phyloP scores from a whole-genome alignment of 2,113 vertebrate genomes.

The Cacatua alba region DNA sequence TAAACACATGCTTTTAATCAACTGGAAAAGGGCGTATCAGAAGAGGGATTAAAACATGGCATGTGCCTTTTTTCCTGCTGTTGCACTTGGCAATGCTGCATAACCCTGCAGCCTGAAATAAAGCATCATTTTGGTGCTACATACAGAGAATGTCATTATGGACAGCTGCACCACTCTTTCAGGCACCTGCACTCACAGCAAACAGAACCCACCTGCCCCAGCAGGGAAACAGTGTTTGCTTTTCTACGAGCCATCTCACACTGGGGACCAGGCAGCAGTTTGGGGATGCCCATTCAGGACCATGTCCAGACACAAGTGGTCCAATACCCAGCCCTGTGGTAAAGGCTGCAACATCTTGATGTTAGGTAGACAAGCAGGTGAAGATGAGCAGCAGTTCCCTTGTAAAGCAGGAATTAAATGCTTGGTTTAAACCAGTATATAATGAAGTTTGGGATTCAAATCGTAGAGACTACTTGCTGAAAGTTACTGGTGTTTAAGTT shows the following conservation, averaged over 20 bases:
- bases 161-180: background rate
- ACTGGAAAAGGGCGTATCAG: background rate
- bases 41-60: background rate
- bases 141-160: accelerated
- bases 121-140: background rate
- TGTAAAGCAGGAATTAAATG: background rate
- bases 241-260: accelerated
- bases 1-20: too few relatives aligned
- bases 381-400: background rate
- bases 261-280: background rate
- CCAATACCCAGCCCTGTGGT: accelerated
- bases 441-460: background rate
- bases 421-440: background rate
- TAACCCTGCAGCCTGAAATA: too few relatives aligned
- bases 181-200: accelerated
- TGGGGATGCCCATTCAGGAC: background rate
- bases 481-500: background rate
- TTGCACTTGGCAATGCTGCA: background rate
- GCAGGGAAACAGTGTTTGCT: accelerated
- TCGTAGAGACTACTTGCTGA: background rate
- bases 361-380: accelerated
- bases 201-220: background rate
- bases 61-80: background rate
- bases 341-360: accelerated
- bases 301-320: accelerated